Percentiles rank a stretch among this genome's conserved stretches.
Evolutionary conservation across 2,797 vertebrate species (phyloP).

Genomic region (Bovichtus variegatus): DNA sequence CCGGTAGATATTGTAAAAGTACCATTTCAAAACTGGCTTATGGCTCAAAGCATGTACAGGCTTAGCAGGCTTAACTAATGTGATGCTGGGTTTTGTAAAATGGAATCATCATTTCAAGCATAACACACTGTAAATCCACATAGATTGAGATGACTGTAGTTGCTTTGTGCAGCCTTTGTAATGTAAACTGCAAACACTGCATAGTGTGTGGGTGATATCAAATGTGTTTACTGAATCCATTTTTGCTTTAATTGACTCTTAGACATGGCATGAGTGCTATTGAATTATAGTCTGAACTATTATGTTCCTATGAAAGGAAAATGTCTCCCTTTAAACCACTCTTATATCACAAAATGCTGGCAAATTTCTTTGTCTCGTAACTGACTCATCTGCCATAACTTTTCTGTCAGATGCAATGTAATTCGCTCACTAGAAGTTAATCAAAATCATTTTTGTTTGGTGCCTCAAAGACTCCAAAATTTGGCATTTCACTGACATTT

Average conservation of each 20-base stretch:
- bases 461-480: conserved; percentile 26
- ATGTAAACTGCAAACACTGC: conserved; percentile 11
- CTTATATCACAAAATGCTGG: background rate
- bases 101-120: background rate
- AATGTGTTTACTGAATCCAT: conserved; percentile 8
- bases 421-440: conserved; percentile 35
- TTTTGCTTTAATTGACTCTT: conserved; percentile 9
- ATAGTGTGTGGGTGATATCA: conserved; percentile 1
- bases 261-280: conserved; percentile 2
- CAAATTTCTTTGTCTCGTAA: background rate
- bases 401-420: background rate
- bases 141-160: conserved; percentile 14
- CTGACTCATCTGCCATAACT: background rate
- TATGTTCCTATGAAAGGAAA: background rate
- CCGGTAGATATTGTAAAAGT: conserved; percentile 14
- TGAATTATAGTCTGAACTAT: conserved; percentile 3
- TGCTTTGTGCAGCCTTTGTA: conserved; percentile 4
- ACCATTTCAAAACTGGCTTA: conserved; percentile 15
- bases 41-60: conserved; percentile 21
- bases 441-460: conserved; percentile 32
- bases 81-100: conserved; percentile 14
- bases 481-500: conserved; percentile 71
- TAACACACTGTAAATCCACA: conserved; percentile 5
- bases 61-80: conserved; percentile 10
- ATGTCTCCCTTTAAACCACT: background rate